Evolutionary conservation across 2,888 invertebrate species (phyloP).

Genomic region (Xanthostigma xanthostigma): DNA sequence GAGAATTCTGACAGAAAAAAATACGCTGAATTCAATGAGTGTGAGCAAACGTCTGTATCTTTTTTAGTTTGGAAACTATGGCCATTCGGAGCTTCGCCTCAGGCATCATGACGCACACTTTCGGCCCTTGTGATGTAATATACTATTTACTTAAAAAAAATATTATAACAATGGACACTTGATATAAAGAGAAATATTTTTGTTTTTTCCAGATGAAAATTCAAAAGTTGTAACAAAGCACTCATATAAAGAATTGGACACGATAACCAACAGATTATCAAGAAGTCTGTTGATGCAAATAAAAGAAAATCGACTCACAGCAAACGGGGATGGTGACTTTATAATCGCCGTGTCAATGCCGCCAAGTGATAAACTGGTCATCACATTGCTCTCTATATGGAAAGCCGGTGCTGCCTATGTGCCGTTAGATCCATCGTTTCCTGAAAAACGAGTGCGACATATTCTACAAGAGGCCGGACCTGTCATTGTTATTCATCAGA

Average conservation of each 20-base stretch:
- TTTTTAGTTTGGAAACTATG: no score
- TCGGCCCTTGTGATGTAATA: background rate
- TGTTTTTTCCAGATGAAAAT: slow-evolving; percentile 15
- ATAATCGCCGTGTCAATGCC: slow-evolving; percentile 68
- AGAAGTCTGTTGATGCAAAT: slow-evolving; percentile 34
- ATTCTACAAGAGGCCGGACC: slow-evolving; percentile 64
- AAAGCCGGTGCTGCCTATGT: slow-evolving; percentile 75
- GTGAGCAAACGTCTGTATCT: no score
- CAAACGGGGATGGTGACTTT: slow-evolving; percentile 52
- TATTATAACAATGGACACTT: background rate
- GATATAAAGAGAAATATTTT: background rate
- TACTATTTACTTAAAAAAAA: no score
- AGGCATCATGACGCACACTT: no score
- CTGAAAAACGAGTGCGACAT: slow-evolving; percentile 55
- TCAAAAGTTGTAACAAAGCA: slow-evolving; percentile 18
- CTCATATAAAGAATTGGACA: slow-evolving; percentile 40
- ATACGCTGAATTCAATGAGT: no score
- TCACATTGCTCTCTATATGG: slow-evolving; percentile 55
- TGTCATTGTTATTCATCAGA: slow-evolving; percentile 50
- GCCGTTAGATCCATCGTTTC: slow-evolving; percentile 61
- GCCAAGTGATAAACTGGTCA: slow-evolving; percentile 53
- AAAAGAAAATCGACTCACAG: slow-evolving; percentile 21
- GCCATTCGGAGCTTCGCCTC: no score
- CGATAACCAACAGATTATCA: slow-evolving; percentile 40
- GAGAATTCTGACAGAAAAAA: no score